phyloP scores from a whole-genome alignment of 2,797 vertebrate species.

The Nyctibius grandis region DNA sequence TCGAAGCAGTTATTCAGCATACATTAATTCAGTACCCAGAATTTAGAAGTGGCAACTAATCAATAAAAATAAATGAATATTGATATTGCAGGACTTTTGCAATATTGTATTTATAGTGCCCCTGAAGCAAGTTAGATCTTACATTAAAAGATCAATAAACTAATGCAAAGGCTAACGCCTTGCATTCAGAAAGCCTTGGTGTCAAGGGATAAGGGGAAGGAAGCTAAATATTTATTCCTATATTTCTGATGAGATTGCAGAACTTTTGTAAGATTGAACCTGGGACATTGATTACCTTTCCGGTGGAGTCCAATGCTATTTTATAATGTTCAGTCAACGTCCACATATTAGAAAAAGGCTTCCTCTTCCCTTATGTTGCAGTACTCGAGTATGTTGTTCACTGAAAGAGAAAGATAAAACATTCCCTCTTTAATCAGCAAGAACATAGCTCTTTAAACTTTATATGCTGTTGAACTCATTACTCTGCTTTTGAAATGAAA shows the following conservation, averaged over 20 bases:
- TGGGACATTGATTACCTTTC: slow-evolving; percentile 46
- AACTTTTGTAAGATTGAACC: background rate
- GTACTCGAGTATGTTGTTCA: background rate
- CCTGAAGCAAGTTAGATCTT: slow-evolving; percentile 48
- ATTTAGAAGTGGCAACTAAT: slow-evolving; percentile 52
- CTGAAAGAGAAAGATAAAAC: background rate
- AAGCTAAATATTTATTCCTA: slow-evolving; percentile 55
- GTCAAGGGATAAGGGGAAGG: background rate
- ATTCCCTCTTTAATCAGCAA: background rate
- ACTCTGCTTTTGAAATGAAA: background rate
- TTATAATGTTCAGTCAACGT: background rate
- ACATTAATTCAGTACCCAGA: slow-evolving; percentile 42
- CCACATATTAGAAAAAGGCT: background rate
- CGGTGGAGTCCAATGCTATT: background rate
- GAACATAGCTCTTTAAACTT: background rate
- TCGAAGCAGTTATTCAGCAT: slow-evolving; percentile 2
- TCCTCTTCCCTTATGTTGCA: background rate
- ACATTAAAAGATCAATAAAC: slow-evolving; percentile 60
- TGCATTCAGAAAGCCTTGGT: slow-evolving; percentile 21
- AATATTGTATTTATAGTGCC: slow-evolving; percentile 59
- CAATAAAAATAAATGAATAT: slow-evolving; percentile 70
- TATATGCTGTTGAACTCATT: background rate
- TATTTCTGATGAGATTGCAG: slow-evolving; percentile 52
- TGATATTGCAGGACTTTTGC: slow-evolving; percentile 54
- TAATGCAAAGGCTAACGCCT: slow-evolving; percentile 18